Base-by-base conservation (phyloP, 2,797 vertebrate genomes). In the Parauchenoglanis punctatus region DNA sequence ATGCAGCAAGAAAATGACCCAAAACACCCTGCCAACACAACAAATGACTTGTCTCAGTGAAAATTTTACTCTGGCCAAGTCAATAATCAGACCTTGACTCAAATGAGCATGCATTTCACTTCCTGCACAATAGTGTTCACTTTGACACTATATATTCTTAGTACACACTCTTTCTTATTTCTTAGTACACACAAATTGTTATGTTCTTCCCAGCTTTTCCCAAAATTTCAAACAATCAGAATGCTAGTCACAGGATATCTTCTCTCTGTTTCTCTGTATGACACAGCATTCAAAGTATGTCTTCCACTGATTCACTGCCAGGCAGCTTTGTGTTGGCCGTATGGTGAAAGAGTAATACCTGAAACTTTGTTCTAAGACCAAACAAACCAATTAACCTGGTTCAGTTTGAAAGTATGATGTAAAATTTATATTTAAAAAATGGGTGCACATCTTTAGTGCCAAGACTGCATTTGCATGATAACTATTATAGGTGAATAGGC, bases 301-400 rank as follows among this genome's bases (percentile, higher is more conserved):
- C 31, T 81, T 68, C 7, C 35, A 73, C 68, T 65, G 56, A 63
- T 44, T 81, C 35, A 49, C 18, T 63, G 77, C 54, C 77, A 81
- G 23, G 23, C 52, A 81, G 40, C 52, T 75, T 67, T 23, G 11
- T 65, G 49, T 17, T 44, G 52, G 17, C 35, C 6, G 31, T 76
- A 35, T 76, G 70, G 35, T 40, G 44, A 52, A 25, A 61, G 25
- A 61, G 40, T 49, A 61, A 46, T 82, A 73, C 58, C 70, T 54
- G 31, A 63, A 65, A 87, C 81, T n/a, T 75, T 82, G 56, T 63
- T 83, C 28, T 73, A 18, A 59, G 35, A 49, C 23, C 17, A 40
- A 44, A 59, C 11, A 61, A 86, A 75, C 20, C 40, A 73, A 28
- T 58, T 11, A 56, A 58, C 25, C 28, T 56, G 18, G 54, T 17